Evolutionary conservation across 2,888 invertebrate genomes (phyloP).

Genomic region (Labia minor): DNA sequence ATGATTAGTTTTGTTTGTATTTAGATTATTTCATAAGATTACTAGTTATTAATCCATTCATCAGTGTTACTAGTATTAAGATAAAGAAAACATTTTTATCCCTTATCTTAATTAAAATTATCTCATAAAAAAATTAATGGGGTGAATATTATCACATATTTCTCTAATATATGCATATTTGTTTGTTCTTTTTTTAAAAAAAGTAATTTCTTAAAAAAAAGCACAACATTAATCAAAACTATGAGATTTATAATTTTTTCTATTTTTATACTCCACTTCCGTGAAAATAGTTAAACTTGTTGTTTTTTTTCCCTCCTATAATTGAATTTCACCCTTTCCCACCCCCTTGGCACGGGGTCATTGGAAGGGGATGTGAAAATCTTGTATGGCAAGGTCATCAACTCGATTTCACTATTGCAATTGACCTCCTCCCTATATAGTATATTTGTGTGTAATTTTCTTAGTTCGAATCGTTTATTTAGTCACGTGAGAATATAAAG

Average conservation of each 20-base stretch:
- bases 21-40: too few species aligned
- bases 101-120: too few species aligned
- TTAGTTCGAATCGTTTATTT: conserved; percentile 1
- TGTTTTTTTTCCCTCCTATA: not conserved
- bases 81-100: too few species aligned
- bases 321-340: not conserved
- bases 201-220: too few species aligned
- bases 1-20: too few species aligned
- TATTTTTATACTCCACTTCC: not conserved
- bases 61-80: too few species aligned
- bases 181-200: too few species aligned
- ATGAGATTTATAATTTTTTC: not conserved
- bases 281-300: not conserved
- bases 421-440: not conserved
- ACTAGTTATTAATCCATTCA: too few species aligned
- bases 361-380: not conserved
- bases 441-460: not conserved
- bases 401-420: not conserved
- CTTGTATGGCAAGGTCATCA: not conserved
- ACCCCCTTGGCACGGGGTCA: not conserved
- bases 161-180: too few species aligned
- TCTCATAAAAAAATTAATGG: too few species aligned
- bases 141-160: too few species aligned
- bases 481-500: conserved; percentile 5
- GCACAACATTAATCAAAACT: too few species aligned